Evolutionary conservation across 2,797 vertebrate species (phyloP), one percentile per base, ranked within the genome.

Genomic region (Podargus strigoides): DNA sequence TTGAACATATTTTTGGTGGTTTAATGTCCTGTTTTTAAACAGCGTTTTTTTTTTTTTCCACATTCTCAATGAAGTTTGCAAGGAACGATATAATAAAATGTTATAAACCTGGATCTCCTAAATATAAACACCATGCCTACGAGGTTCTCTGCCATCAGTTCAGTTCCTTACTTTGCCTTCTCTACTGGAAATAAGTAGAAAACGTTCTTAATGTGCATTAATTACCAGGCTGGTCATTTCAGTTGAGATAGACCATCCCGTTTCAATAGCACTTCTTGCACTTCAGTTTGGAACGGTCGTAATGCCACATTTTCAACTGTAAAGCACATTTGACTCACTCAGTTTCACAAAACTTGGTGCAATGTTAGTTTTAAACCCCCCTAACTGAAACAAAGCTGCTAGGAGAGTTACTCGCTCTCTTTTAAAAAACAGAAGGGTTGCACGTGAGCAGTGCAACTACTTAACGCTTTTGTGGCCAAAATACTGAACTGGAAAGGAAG

Each of bases 1-100:
- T 94, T 95, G 72, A 86, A 76, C 85, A 84, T 34, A 86, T 81
- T 96, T 95, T 62, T 78, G 20, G 76, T 81, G 74, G 62, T 70
- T 93, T 78, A 44, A 74, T 67, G 64, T 66, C 78, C 75, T 77
- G 50, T 24, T 95, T 92, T 93, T 85, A 83, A 93, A 86, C 69
- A 85, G 78, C 19, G 52, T 26, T 24, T 20, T n/a, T 83, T 90
- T 69, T 37, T 34, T 11, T 75, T 53, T 9, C 16, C 58, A 81
- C 17, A 28, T 68, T 76, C 44, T 92, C 60, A 79, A 42, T 69
- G 46, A 89, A 91, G 49, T 67, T 76, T 69, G 39, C 62, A 91
- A 86, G 34, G 87, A 82, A 60, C 13, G 15, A 56, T 44, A 83
- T 52, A 94, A 67, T 47, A 66, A 87, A 92, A 69, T 14, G 53